Evolutionary conservation across 2,113 vertebrate species (phyloP).

Genomic region (Perca schrenkii): DNA sequence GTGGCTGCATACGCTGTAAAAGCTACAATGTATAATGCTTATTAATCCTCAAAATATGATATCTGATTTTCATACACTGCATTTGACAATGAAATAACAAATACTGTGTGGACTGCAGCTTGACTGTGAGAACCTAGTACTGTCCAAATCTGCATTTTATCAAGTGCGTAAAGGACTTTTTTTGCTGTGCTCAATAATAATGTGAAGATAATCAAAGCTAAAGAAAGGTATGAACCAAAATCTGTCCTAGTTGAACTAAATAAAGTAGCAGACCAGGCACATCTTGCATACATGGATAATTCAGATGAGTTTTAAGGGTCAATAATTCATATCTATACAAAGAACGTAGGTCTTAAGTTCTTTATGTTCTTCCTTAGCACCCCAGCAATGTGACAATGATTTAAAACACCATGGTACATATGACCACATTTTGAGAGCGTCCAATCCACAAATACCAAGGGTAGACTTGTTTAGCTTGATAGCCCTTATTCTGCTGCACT

Average conservation of each 20-base stretch:
- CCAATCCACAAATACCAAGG: background rate
- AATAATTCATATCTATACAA: background rate
- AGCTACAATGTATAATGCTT: slow-evolving; percentile 15
- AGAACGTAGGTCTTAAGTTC: background rate
- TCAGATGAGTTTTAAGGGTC: background rate
- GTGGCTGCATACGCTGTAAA: background rate
- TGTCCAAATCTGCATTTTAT: background rate
- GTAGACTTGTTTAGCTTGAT: background rate
- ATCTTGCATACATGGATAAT: background rate
- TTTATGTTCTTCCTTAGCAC: background rate
- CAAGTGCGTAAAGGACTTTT: background rate
- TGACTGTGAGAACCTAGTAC: background rate
- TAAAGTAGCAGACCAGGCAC: background rate
- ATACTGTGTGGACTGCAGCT: background rate
- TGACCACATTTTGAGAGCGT: background rate
- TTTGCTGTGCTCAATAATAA: too few relatives aligned
- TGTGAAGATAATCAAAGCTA: background rate
- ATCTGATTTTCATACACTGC: background rate
- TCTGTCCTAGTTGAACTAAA: background rate
- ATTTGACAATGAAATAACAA: background rate
- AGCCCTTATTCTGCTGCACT: slow-evolving; percentile 9
- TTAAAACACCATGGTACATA: background rate
- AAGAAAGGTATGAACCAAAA: background rate
- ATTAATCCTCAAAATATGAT: background rate
- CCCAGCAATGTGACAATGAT: background rate